Conservation (phyloP, 2,113 vertebrate species). For the Indri indri region DNA sequence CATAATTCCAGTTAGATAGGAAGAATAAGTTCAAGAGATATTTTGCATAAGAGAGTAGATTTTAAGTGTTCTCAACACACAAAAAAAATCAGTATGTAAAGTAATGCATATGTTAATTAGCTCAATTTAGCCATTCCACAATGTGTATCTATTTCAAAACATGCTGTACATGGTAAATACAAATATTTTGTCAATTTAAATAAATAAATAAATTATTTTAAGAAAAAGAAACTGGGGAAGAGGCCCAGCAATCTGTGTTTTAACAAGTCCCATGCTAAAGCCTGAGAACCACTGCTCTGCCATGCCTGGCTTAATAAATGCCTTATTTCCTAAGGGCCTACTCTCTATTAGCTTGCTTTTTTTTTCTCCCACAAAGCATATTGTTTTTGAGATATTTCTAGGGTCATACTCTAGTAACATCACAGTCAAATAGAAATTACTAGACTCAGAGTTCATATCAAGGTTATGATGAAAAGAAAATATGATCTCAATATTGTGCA, state of each 20-base stretch:
- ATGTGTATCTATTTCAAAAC: background rate
- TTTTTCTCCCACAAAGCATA: background rate
- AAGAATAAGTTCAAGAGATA: background rate
- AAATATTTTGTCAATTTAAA: background rate
- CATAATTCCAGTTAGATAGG: background rate
- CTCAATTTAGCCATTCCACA: background rate
- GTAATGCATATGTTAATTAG: background rate
- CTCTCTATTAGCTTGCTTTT: background rate
- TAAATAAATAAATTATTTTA: background rate
- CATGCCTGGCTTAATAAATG: background rate
- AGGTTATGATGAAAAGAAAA: constrained; percentile 59
- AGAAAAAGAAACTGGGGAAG: background rate
- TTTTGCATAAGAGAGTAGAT: background rate
- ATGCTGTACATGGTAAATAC: background rate
- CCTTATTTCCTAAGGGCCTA: constrained; percentile 9
- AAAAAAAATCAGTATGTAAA: background rate
- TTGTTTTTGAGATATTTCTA: constrained; percentile 45
- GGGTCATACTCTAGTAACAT: constrained; percentile 19
- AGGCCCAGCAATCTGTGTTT: constrained; percentile 13
- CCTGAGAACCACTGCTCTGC: background rate
- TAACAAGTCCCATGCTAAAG: background rate
- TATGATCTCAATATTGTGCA: constrained; percentile 3
- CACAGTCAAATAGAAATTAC: constrained; percentile 38
- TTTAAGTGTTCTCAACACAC: background rate
- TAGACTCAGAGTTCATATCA: constrained; percentile 44